Evolutionary conservation across 2,888 invertebrate genomes (phyloP).

Genomic region (Zele albiditarsus): DNA sequence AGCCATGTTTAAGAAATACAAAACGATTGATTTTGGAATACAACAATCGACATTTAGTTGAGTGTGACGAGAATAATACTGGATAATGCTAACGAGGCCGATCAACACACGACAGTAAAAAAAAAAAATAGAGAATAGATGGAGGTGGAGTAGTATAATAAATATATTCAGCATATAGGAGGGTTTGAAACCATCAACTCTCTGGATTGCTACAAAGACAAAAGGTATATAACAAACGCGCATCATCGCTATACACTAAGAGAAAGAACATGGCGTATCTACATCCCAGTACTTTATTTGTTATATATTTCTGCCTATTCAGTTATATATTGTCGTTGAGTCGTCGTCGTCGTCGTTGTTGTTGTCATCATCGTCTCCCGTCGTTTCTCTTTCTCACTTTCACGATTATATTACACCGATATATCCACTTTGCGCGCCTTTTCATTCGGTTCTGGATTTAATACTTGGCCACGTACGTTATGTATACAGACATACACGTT

Average conservation of each 20-base stretch:
- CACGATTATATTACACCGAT: constrained; percentile 65
- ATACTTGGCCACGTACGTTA: constrained; percentile 50
- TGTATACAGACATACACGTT: not conserved
- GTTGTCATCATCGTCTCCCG: constrained; percentile 26
- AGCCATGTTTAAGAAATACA: no score
- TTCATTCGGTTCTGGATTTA: constrained; percentile 58
- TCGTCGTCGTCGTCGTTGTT: constrained; percentile 33
- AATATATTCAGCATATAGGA: not conserved
- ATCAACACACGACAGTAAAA: not conserved
- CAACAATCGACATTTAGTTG: constrained; percentile 32
- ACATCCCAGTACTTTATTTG: constrained; percentile 61
- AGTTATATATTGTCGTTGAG: constrained; percentile 34
- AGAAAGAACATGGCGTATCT: constrained; percentile 70
- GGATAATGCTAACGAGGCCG: constrained; percentile 16
- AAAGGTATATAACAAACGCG: constrained; percentile 55
- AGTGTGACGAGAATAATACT: not conserved
- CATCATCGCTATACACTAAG: constrained; percentile 59
- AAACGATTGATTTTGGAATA: constrained; percentile 39
- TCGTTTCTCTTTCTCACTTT: constrained; percentile 28
- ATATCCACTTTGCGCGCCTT: constrained; percentile 67
- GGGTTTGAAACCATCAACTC: constrained; percentile 1
- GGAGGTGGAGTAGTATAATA: not conserved
- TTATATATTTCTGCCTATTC: constrained; percentile 49
- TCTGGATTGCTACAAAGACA: constrained; percentile 61
- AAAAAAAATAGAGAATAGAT: not conserved